phyloP scores from a whole-genome alignment of 2,888 invertebrate species.

The Halictus ligatus region DNA sequence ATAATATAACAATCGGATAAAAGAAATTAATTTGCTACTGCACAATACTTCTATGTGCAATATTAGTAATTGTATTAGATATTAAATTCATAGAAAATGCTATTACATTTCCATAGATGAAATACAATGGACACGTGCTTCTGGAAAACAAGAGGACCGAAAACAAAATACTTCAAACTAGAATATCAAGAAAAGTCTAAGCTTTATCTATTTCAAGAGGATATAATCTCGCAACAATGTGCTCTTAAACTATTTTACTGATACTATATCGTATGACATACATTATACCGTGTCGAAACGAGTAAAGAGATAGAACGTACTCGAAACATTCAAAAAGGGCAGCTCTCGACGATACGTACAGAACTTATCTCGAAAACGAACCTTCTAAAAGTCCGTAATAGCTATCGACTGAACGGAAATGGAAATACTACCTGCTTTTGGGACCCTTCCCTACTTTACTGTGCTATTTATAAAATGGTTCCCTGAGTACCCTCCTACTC shows the following conservation, averaged over 20 bases:
- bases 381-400: neutral
- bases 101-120: neutral
- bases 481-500: neutral
- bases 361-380: neutral
- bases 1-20: conserved; percentile 14
- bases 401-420: neutral
- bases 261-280: neutral
- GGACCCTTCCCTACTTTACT: too few species aligned
- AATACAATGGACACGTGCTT: neutral
- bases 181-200: neutral
- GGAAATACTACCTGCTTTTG: neutral
- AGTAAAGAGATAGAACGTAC: neutral
- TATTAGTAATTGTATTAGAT: neutral
- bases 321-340: neutral
- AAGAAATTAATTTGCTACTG: neutral
- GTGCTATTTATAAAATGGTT: neutral
- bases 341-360: neutral
- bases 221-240: conserved; percentile 4
- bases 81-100: neutral
- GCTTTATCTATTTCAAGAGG: neutral
- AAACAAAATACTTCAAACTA: neutral
- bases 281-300: neutral
- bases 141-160: neutral
- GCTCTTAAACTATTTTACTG: neutral
- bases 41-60: neutral